A percentile compares a stretch with the other conserved stretches of the same genome.
Evolutionary conservation across 2,888 invertebrate species (phyloP).

Genomic region (Nyleta sp.): DNA sequence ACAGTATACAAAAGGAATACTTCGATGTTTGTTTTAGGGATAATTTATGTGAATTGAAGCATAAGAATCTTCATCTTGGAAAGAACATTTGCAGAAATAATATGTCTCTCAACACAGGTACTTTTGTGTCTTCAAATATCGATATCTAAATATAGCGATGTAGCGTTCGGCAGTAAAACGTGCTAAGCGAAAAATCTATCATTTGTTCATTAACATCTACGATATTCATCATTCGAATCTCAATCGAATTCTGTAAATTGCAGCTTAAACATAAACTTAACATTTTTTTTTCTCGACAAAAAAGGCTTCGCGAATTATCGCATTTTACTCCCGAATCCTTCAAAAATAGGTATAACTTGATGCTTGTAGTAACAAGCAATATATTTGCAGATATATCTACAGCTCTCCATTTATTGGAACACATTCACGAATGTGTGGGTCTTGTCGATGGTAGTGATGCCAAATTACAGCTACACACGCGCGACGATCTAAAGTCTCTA

Average conservation of each 20-base stretch:
- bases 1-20: too few species aligned
- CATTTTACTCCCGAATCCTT: too few species aligned
- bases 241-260: too few species aligned
- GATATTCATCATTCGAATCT: too few species aligned
- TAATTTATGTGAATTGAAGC: constrained; percentile 27
- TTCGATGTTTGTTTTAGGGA: constrained; percentile 29
- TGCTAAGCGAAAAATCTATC: too few species aligned
- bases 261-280: too few species aligned
- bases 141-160: too few species aligned
- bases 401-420: constrained; percentile 94
- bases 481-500: constrained; percentile 91
- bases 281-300: too few species aligned
- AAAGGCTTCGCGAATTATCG: too few species aligned
- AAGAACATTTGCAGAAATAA: constrained; percentile 39
- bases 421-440: constrained; percentile 93
- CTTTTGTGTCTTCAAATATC: too few species aligned
- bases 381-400: constrained; percentile 90
- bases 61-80: neutral
- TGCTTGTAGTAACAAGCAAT: constrained; percentile 8
- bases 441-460: constrained; percentile 93
- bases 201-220: too few species aligned
- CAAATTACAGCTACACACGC: constrained; percentile 89
- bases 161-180: too few species aligned
- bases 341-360: neutral
- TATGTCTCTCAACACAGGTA: constrained; percentile 73